A percentile compares a stretch with the other conserved stretches of the same genome.
phyloP scores from a whole-genome alignment of 2,888 invertebrate species.

The Aromia moschata region DNA sequence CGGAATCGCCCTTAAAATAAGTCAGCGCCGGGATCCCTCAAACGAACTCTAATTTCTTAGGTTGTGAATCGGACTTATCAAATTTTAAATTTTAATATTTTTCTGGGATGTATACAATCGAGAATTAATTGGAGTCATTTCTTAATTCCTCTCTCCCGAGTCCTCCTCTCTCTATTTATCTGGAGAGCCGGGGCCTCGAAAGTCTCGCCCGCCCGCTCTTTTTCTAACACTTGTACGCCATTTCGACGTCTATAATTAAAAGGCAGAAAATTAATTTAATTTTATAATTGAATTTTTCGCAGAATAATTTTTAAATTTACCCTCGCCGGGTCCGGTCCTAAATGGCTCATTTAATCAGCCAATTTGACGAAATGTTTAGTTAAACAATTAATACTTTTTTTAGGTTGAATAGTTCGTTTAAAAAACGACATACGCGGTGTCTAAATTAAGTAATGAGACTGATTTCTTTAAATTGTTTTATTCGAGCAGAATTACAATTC shows the following conservation, averaged over 20 bases:
- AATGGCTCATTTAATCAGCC: slow-evolving; percentile 39
- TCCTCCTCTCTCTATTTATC: slow-evolving; percentile 40
- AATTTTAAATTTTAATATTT: slow-evolving; percentile 61
- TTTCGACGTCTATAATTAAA: slow-evolving; percentile 62
- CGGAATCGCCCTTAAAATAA: neutral
- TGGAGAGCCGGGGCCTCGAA: slow-evolving; percentile 23
- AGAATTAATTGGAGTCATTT: slow-evolving; percentile 64
- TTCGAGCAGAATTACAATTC: no score
- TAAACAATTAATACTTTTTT: slow-evolving; percentile 7
- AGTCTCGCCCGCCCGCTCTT: slow-evolving; percentile 43
- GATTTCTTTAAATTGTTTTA: no score
- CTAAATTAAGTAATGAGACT: no score
- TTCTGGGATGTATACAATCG: slow-evolving; percentile 61
- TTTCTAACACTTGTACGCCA: slow-evolving; percentile 59
- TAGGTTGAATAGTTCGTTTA: no score
- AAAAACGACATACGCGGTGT: no score
- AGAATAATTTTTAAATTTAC: slow-evolving; percentile 44
- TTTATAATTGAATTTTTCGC: slow-evolving; percentile 63
- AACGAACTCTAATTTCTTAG: slow-evolving; percentile 23
- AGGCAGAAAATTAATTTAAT: slow-evolving; percentile 64
- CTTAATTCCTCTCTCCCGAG: slow-evolving; percentile 48
- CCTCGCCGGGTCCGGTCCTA: slow-evolving; percentile 38
- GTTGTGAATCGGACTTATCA: slow-evolving; percentile 40
- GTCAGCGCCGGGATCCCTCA: neutral
- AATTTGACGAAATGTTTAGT: slow-evolving; percentile 18